Percentiles rank a stretch among this genome's conserved stretches.
phyloP scores from a whole-genome alignment of 2,797 vertebrate genomes.

The Xenops minutus region DNA sequence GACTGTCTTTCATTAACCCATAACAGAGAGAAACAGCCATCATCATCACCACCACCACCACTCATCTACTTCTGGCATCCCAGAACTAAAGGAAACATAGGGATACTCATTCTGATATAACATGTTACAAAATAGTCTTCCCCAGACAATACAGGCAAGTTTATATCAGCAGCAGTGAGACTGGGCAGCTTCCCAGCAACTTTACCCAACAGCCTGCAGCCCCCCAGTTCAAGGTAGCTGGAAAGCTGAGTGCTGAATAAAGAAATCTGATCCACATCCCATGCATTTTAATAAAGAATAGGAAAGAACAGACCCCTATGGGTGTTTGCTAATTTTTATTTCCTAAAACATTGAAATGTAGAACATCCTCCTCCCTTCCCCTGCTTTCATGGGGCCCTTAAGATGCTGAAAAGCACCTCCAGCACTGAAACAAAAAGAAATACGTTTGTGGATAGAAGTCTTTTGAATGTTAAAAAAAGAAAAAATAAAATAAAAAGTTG shows the following conservation, averaged over 20 bases:
- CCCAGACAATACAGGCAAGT: not conserved
- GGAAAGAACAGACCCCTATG: constrained; percentile 30
- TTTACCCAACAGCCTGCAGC: constrained; percentile 23
- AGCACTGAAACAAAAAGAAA: not conserved
- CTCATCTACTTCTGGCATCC: not conserved
- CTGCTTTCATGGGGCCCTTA: not conserved
- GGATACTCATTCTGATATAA: not conserved
- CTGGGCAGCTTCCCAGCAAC: constrained; percentile 4
- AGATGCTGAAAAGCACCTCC: not conserved
- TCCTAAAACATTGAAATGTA: not conserved
- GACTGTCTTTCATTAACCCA: not conserved
- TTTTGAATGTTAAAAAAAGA: not conserved
- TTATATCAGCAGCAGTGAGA: constrained; percentile 45
- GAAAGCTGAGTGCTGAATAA: not conserved
- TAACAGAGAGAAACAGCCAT: not conserved
- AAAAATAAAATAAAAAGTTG: not conserved
- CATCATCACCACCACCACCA: not conserved
- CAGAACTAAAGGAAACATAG: not conserved
- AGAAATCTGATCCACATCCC: constrained; percentile 28
- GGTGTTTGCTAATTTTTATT: constrained; percentile 37
- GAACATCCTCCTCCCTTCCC: not conserved
- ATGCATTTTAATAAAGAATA: constrained; percentile 18
- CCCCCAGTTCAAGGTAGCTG: constrained; percentile 51
- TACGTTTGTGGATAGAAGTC: not conserved
- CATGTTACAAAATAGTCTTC: not conserved